A percentile compares a stretch with the other conserved stretches of the same genome.
Evolutionary conservation across 2,888 invertebrate species (phyloP).

Genomic region (Sphecodes monilicornis): DNA sequence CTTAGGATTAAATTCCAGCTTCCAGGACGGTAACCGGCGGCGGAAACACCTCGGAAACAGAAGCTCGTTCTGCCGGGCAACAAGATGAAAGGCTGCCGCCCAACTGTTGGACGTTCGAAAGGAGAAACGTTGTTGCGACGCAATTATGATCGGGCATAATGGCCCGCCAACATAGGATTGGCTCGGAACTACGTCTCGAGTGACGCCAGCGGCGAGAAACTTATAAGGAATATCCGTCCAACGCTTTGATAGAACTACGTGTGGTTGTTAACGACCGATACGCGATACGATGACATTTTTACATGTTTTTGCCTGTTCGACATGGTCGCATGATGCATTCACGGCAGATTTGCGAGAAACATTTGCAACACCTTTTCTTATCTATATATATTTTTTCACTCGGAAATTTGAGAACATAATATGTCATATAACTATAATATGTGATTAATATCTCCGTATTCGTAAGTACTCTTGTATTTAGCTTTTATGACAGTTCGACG

Average conservation of each 20-base stretch:
- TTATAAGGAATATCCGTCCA: conserved; percentile 11
- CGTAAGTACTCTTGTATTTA: too few species aligned
- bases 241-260: background rate
- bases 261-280: background rate
- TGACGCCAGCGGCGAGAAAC: conserved; percentile 55
- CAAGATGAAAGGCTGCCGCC: conserved; percentile 80
- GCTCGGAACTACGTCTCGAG: conserved; percentile 65
- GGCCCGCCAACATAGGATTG: conserved; percentile 76
- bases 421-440: too few species aligned
- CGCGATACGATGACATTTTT: background rate
- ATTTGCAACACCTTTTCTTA: background rate
- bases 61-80: conserved; percentile 76
- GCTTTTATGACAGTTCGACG: too few species aligned
- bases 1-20: conserved; percentile 81
- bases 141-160: conserved; percentile 80
- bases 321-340: background rate
- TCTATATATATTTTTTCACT: background rate
- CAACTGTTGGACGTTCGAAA: conserved; percentile 66
- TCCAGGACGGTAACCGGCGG: conserved; percentile 80
- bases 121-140: conserved; percentile 76
- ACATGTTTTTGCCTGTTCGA: background rate
- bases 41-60: conserved; percentile 82
- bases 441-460: too few species aligned
- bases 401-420: too few species aligned
- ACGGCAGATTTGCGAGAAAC: background rate